A percentile compares a stretch with the other conserved stretches of the same genome.
Evolutionary conservation across 2,888 invertebrate genomes (phyloP).

Genomic region (Hedya salicella): DNA sequence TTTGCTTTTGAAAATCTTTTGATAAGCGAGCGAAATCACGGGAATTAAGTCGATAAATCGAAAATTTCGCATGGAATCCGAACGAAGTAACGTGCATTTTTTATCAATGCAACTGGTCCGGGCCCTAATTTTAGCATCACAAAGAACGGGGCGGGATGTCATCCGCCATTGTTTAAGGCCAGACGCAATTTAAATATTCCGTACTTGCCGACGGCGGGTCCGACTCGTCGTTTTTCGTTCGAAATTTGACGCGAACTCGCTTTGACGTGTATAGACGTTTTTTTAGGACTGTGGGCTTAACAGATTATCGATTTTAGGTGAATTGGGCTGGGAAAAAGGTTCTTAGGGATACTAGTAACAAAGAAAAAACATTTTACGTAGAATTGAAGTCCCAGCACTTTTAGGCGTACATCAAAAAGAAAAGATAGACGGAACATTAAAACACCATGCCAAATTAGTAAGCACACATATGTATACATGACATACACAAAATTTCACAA

Average conservation of each 20-base stretch:
- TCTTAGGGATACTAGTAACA: too few relatives aligned
- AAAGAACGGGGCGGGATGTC: constrained; percentile 71
- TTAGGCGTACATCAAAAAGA: too few relatives aligned
- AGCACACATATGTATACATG: too few relatives aligned
- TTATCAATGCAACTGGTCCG: constrained; percentile 46
- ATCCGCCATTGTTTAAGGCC: constrained; percentile 73
- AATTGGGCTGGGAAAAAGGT: not conserved
- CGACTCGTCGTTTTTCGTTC: constrained; percentile 59
- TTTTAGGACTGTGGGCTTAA: constrained; percentile 42
- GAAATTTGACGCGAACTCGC: constrained; percentile 61
- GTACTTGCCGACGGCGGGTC: constrained; percentile 59
- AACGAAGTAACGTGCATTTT: constrained; percentile 23
- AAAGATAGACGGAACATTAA: too few relatives aligned
- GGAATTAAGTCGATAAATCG: constrained; percentile 6
- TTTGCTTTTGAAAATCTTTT: too few relatives aligned
- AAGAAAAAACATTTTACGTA: too few relatives aligned
- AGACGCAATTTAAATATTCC: constrained; percentile 81
- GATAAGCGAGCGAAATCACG: too few relatives aligned
- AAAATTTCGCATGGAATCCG: not conserved
- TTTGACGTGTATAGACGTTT: constrained; percentile 52
- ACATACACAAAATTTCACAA: too few relatives aligned
- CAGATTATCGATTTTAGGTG: constrained; percentile 7
- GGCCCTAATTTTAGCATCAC: constrained; percentile 74
- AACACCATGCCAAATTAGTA: too few relatives aligned
- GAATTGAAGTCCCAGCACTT: too few relatives aligned